phyloP scores from a whole-genome alignment of 2,113 vertebrate species.

The Myocastor coypus region DNA sequence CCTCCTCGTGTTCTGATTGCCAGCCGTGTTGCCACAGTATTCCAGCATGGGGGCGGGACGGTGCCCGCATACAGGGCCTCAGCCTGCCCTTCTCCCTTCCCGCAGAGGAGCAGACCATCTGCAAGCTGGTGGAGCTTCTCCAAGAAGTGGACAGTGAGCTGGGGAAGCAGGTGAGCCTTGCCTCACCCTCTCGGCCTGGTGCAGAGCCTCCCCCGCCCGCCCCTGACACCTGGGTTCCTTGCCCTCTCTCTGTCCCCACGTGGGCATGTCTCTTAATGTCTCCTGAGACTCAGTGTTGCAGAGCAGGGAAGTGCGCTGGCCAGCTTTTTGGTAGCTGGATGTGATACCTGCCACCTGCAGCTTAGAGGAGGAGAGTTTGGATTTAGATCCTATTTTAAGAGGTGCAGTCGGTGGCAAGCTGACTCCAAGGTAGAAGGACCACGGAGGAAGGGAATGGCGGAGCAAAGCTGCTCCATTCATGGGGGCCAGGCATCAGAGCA shows the following conservation, averaged over 20 bases:
- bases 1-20: background rate
- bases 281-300: slow-evolving; percentile 6
- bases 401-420: background rate
- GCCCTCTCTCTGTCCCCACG: background rate
- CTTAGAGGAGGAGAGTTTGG: background rate
- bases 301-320: background rate
- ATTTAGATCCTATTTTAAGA: background rate
- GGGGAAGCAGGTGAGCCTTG: slow-evolving; percentile 89
- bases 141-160: slow-evolving; percentile 89
- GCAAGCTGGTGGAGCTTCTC: slow-evolving; percentile 89
- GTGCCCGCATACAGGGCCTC: background rate
- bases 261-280: background rate
- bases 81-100: background rate
- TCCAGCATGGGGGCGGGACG: background rate
- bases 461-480: background rate
- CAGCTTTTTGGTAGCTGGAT: background rate
- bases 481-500: background rate
- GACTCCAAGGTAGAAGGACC: background rate
- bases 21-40: background rate
- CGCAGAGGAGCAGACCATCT: slow-evolving; percentile 87
- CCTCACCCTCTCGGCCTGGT: background rate
- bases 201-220: background rate
- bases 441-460: background rate
- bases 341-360: background rate
- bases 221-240: background rate